Evolutionary conservation across 2,113 vertebrate genomes (phyloP).

Genomic region (Ailurus styani): DNA sequence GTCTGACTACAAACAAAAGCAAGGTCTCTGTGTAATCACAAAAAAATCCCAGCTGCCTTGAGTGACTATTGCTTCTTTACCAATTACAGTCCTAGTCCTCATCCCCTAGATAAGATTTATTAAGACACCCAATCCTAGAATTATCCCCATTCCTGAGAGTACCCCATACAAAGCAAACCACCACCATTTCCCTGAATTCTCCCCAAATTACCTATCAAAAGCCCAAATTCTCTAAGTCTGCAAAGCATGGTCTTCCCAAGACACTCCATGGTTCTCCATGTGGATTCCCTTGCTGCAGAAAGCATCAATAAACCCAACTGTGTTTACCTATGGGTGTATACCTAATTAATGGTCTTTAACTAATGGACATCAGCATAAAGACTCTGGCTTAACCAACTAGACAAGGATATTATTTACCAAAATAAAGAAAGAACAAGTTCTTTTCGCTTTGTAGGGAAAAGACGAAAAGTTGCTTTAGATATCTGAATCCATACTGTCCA

Average conservation of each 20-base stretch:
- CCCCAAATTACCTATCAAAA: neutral
- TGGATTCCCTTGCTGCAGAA: neutral
- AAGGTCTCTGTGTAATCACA: neutral
- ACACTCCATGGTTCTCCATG: neutral
- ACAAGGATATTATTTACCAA: slow-evolving; percentile 10
- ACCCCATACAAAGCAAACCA: neutral
- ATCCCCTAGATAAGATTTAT: neutral
- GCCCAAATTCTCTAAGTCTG: neutral
- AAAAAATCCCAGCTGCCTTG: neutral
- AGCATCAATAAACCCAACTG: neutral
- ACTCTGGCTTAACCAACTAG: neutral
- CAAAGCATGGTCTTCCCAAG: neutral
- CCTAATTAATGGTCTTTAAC: neutral
- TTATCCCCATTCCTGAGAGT: neutral
- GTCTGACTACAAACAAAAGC: neutral
- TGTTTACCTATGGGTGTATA: neutral
- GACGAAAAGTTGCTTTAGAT: neutral
- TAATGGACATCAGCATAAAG: neutral
- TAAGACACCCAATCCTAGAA: slow-evolving; percentile 9
- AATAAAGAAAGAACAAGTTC: neutral
- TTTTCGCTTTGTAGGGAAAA: neutral
- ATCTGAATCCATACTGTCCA: neutral
- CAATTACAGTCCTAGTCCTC: neutral
- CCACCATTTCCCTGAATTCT: neutral
- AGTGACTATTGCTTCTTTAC: neutral